Evolutionary conservation across 1,140 invertebrate species (phyloP).

Genomic region (Brachionus plicatilis): DNA sequence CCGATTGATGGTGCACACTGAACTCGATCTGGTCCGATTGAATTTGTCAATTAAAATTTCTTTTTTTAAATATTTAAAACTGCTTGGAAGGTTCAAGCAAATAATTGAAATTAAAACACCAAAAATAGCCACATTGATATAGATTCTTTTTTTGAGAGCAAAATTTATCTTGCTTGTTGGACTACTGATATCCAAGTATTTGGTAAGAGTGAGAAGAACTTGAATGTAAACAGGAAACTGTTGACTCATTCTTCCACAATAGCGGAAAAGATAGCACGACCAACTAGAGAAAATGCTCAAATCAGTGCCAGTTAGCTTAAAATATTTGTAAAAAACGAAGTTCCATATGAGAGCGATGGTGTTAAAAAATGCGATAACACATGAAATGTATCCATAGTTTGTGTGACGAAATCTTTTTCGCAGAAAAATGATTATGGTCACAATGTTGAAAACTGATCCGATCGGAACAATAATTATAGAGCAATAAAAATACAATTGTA

Average conservation of each 20-base stretch:
- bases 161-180: neutral
- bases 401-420: neutral
- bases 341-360: neutral
- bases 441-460: neutral
- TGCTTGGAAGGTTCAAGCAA: neutral
- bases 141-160: neutral
- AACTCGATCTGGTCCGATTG: neutral
- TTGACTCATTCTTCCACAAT: neutral
- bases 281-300: neutral
- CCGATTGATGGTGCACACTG: neutral
- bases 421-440: conserved; percentile 1
- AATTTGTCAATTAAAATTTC: neutral
- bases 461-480: neutral
- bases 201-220: neutral
- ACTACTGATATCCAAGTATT: neutral
- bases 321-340: conserved; percentile 23
- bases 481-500: neutral
- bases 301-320: neutral
- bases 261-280: neutral
- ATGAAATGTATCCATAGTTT: conserved; percentile 13
- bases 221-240: conserved; percentile 15
- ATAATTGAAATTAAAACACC: neutral
- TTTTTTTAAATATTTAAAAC: neutral
- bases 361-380: neutral
- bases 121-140: neutral